Evolutionary conservation across 2,113 vertebrate species (phyloP), one percentile per base, ranked within the genome.

Genomic region (Vimba vimba): DNA sequence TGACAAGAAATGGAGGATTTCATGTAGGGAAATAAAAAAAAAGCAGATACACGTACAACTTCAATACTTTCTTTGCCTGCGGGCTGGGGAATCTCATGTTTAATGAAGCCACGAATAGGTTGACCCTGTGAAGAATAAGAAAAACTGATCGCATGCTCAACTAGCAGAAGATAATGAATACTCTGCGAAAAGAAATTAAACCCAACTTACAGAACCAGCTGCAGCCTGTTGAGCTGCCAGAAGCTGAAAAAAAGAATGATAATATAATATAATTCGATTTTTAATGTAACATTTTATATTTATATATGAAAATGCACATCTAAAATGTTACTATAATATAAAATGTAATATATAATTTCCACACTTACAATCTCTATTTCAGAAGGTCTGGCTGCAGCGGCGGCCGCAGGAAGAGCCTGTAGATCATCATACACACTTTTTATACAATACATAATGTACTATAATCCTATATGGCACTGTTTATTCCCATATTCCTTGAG

Each of bases 101-200:
- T 93, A 59, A 93, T 90, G 80, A 92, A 92, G 52, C 93, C 90
- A 6, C 60, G 88, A 39, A 90, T 86, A 88, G 92, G 85, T 36
- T n/a, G 87, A 25, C 27, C 78, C 85, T 86, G 50, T 43, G 33
- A 19, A 25, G 52, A 71, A 23, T 19, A 25, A 25, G 19, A 23
- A 15, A 11, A 85, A 80, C 19, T 15, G 57, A 43, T 64, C 4
- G 75, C 50, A 62, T 27, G 52, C 57, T 75, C n/a, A 79, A 69
- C 30, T 66, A 23, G 11, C 6, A 78, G 13, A 23, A 0, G 4
- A 66, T 8, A 50, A 30, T 19, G 64, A 30, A 15, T 6, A 13
- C 2, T 17, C 27, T 68, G 45, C 25, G 21, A 83, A 52, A 55
- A 30, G 47, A 52, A 23, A 27, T 27, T 0, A 76, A 71, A 36